These are phyloP conservation scores for Bradysia coprophila DNA, from an alignment of 1,140 invertebrate species.

Conservation along the genomic window DNA sequence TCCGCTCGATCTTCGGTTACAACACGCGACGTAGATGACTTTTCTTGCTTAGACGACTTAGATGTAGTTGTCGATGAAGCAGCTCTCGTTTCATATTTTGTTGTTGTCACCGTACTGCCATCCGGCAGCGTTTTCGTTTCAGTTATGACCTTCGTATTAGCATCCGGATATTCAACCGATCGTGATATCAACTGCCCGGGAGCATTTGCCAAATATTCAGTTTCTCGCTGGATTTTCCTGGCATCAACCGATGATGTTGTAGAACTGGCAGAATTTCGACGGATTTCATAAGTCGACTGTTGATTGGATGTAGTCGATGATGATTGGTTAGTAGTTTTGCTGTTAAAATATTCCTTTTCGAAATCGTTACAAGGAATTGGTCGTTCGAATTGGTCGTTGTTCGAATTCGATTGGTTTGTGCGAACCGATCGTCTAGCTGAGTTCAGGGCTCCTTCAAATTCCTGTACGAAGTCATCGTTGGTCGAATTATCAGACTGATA, in stretches of 20 bases:
- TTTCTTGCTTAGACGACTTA: neutral
- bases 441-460: neutral
- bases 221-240: conserved; percentile 13
- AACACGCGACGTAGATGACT: neutral
- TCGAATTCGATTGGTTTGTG: neutral
- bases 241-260: conserved; percentile 12
- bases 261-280: conserved; percentile 2
- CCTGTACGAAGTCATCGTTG: neutral
- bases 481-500: neutral
- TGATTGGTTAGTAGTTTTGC: neutral
- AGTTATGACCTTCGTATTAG: conserved; percentile 38
- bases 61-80: neutral
- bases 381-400: neutral
- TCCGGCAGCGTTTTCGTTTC: conserved; percentile 41
- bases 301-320: neutral
- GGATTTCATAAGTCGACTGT: neutral
- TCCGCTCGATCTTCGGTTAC: neutral
- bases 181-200: conserved; percentile 28
- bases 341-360: neutral
- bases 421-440: neutral
- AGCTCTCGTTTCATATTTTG: conserved; percentile 33
- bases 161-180: conserved; percentile 36
- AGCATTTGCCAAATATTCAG: conserved; percentile 17
- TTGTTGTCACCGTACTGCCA: conserved; percentile 40
- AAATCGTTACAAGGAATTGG: no score